Evolutionary conservation across 2,888 invertebrate genomes (phyloP).

Genomic region (Gortyna flavago): DNA sequence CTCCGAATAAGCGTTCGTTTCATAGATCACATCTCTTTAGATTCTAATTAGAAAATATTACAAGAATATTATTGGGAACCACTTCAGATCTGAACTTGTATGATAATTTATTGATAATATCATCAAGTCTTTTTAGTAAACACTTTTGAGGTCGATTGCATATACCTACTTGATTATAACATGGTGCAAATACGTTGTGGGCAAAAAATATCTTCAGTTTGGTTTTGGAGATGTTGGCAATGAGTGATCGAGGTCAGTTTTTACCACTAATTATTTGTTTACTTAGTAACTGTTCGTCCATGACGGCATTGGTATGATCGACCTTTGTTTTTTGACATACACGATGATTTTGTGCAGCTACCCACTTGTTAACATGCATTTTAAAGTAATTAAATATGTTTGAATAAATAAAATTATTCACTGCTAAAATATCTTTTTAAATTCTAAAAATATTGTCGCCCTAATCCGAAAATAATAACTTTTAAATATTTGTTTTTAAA

Average conservation of each 20-base stretch:
- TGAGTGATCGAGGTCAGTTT: slow-evolving; percentile 85
- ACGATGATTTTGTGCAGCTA: slow-evolving; percentile 55
- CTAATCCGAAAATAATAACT: background rate
- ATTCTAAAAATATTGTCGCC: background rate
- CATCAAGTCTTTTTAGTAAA: slow-evolving; percentile 3
- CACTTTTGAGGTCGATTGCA: slow-evolving; percentile 33
- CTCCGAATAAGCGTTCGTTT: slow-evolving; percentile 61
- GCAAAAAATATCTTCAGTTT: slow-evolving; percentile 63
- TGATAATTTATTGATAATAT: slow-evolving; percentile 12
- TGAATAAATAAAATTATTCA: background rate
- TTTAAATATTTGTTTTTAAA: background rate
- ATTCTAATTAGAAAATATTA: slow-evolving; percentile 65
- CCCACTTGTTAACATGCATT: slow-evolving; percentile 46
- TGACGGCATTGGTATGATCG: slow-evolving; percentile 83
- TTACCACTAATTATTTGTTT: slow-evolving; percentile 77
- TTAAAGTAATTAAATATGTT: background rate
- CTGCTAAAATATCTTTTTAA: background rate
- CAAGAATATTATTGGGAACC: slow-evolving; percentile 30
- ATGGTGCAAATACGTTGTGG: slow-evolving; percentile 35
- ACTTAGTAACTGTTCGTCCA: slow-evolving; percentile 82
- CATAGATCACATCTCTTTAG: slow-evolving; percentile 66
- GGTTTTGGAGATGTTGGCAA: slow-evolving; percentile 76
- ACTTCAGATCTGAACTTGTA: slow-evolving; percentile 1
- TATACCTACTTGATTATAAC: slow-evolving; percentile 37
- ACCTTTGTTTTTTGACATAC: slow-evolving; percentile 79